Evolutionary conservation across 2,888 invertebrate species (phyloP), one percentile per base, ranked within the genome.

Genomic region (Drosophila melanocephala): DNA sequence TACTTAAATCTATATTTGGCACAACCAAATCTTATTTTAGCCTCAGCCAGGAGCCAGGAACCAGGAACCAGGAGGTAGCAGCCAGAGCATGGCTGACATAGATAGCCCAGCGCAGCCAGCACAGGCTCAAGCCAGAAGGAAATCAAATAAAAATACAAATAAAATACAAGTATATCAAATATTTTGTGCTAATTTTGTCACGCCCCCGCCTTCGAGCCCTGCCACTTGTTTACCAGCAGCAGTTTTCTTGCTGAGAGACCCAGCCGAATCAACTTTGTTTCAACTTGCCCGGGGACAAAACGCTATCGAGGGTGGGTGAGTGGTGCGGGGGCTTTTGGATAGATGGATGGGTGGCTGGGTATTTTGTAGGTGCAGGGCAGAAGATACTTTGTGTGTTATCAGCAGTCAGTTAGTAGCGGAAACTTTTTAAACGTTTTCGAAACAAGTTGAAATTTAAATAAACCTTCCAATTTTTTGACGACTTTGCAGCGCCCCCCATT

Each of bases 341-440:
- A 16, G 26, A 26, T 26, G 47, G 42, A 44, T 44, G 44, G 22
- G 44, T 44, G 44, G 22, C 12, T 22, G 14, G 22, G 5, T 44
- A 44, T 44, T 22, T 44, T 44, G 44, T 44, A 32, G 39, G 51
- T 55, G 55, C 35, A n/a, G 66, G 63, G 76, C 12, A 52, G 69
- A 71, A 66, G 57, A 79, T 84, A 77, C 82, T 84, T 81, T 83
- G 84, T 87, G 84, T 87, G 84, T 86, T 86, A 86, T 86, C 86
- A 84, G 86, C 89, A 86, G 86, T 89, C 86, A 89, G 86, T 86
- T 86, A 89, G 89, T 82, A 89, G 89, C 89, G 87, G 63, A 87
- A 86, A 86, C 86, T 86, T 86, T 86, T 86, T 86, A 86, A 86
- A 86, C 86, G 86, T 89, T 86, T 86, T 89, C 89, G 86, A 86